phyloP scores from a whole-genome alignment of 2,888 invertebrate genomes.

The Vandiemenella viatica region DNA sequence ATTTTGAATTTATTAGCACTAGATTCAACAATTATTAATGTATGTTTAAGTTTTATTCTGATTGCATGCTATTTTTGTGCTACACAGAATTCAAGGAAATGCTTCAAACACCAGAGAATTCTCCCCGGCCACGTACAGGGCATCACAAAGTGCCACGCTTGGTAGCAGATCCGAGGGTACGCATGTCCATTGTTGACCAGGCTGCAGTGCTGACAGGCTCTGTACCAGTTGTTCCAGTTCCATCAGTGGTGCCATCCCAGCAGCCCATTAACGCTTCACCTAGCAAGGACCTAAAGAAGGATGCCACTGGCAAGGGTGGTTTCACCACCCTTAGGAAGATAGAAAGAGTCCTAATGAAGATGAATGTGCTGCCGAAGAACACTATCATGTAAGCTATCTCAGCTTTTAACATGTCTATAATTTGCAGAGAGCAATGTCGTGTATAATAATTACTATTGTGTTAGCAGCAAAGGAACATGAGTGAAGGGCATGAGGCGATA shows the following conservation, averaged over 20 bases:
- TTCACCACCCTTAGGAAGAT: conserved; percentile 78
- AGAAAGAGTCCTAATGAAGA: conserved; percentile 73
- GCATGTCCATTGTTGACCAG: conserved; percentile 65
- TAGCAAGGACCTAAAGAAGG: conserved; percentile 37
- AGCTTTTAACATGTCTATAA: no score
- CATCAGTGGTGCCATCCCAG: conserved; percentile 6
- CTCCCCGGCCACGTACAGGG: conserved; percentile 57
- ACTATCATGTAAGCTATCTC: conserved; percentile 38
- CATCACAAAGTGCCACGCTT: conserved; percentile 35
- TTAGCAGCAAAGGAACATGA: no score
- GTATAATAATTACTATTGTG: no score
- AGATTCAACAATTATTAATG: no score
- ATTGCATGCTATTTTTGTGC: no score
- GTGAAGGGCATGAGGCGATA: no score
- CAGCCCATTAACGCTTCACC: conserved; percentile 37
- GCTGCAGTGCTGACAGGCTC: conserved; percentile 12
- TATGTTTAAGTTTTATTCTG: no score
- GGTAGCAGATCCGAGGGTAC: conserved; percentile 48
- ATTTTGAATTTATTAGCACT: no score
- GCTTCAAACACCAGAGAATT: conserved; percentile 62
- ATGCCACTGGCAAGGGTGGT: conserved; percentile 32
- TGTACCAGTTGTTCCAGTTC: conserved; percentile 3
- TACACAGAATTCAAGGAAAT: conserved; percentile 52
- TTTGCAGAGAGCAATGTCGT: no score
- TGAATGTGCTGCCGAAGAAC: conserved; percentile 79